phyloP scores from a whole-genome alignment of 2,797 vertebrate species.

The Acrossocheilus fasciatus region DNA sequence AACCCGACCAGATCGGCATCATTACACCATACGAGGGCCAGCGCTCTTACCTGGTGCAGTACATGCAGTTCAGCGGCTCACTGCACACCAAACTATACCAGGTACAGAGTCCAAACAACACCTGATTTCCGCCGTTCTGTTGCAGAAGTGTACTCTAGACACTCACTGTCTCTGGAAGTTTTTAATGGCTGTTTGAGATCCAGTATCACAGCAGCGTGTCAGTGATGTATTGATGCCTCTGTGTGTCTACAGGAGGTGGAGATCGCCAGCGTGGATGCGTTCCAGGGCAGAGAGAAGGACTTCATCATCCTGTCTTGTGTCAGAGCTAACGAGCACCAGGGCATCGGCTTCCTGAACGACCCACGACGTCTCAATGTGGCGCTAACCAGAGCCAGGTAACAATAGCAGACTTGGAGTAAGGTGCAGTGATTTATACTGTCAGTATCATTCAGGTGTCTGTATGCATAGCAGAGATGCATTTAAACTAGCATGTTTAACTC shows the following conservation, averaged over 20 bases:
- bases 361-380: constrained; percentile 96
- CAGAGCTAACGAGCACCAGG: constrained; percentile 97
- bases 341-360: constrained; percentile 97
- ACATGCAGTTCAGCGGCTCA: constrained; percentile 99
- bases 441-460: not conserved
- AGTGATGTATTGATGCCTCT: not conserved
- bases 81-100: constrained; percentile 99
- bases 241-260: constrained; percentile 88
- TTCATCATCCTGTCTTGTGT: constrained; percentile 99
- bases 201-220: not conserved
- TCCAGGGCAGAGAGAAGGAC: constrained; percentile 98
- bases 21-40: constrained; percentile 98
- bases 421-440: not conserved
- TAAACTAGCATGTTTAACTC: not conserved
- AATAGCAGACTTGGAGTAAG: not conserved
- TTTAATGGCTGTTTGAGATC: not conserved
- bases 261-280: constrained; percentile 97
- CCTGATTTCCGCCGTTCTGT: not conserved
- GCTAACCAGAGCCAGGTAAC: constrained; percentile 93
- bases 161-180: not conserved
- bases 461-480: not conserved
- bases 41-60: constrained; percentile 97
- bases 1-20: constrained; percentile 98
- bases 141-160: not conserved
- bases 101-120: constrained; percentile 73